phyloP scores from a whole-genome alignment of 2,888 invertebrate genomes.

The Cistogaster globosa region DNA sequence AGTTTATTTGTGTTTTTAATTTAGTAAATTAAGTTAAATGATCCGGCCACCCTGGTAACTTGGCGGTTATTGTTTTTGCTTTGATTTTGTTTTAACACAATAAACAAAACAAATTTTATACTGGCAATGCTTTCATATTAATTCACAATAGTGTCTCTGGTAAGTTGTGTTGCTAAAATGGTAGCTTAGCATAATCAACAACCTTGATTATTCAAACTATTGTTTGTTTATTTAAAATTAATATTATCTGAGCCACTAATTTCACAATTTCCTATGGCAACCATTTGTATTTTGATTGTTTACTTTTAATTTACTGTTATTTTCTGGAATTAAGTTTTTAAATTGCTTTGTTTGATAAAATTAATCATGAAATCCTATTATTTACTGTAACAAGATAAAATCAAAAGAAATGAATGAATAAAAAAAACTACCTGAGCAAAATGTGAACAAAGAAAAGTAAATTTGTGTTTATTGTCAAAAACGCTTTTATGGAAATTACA shows the following conservation, averaged over 20 bases:
- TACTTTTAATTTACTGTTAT: slow-evolving; percentile 56
- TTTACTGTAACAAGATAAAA: background rate
- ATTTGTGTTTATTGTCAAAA: slow-evolving; percentile 39
- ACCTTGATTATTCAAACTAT: background rate
- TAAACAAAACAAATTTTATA: background rate
- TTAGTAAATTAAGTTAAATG: too few relatives aligned
- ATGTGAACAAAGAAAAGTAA: slow-evolving; percentile 21
- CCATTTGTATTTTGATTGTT: slow-evolving; percentile 67
- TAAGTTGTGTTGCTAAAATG: background rate
- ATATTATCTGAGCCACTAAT: slow-evolving; percentile 35
- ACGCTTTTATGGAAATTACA: background rate
- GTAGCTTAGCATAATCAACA: background rate
- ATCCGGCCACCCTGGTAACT: too few relatives aligned
- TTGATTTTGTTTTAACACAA: too few relatives aligned
- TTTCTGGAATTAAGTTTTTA: slow-evolving; percentile 65
- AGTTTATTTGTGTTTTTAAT: too few relatives aligned
- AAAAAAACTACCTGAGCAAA: slow-evolving; percentile 13
- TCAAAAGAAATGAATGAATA: background rate
- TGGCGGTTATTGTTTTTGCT: too few relatives aligned
- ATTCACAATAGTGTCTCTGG: slow-evolving; percentile 18
- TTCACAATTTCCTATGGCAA: slow-evolving; percentile 76
- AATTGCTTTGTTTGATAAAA: slow-evolving; percentile 13
- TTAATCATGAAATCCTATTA: background rate
- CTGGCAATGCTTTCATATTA: background rate
- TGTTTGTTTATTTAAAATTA: background rate